Conservation (phyloP, 1,140 invertebrate genomes). For the Lanistes nyassanus region DNA sequence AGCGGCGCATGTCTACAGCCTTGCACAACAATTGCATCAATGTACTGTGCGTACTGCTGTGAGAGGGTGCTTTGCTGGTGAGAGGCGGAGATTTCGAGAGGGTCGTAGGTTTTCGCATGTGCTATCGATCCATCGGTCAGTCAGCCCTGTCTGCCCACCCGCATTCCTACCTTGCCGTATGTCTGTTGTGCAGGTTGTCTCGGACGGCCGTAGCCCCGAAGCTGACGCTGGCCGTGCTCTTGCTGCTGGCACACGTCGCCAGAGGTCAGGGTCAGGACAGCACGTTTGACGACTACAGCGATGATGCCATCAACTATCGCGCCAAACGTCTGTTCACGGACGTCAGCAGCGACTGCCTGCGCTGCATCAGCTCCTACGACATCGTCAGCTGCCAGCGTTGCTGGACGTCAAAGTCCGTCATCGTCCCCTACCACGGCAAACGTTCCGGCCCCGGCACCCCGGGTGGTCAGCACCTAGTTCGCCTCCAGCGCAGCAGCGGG, state of each 20-base stretch:
- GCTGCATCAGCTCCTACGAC: conserved; percentile 3
- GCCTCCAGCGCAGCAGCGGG: conserved; percentile 7
- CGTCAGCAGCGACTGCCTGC: conserved; percentile 1
- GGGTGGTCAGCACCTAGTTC: background rate
- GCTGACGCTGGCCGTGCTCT: background rate
- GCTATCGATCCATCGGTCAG: too few species aligned
- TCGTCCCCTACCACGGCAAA: conserved; percentile 1
- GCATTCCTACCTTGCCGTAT: background rate
- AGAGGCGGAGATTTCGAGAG: too few species aligned
- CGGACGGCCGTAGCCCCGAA: background rate
- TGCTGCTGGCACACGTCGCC: background rate
- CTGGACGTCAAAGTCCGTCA: background rate
- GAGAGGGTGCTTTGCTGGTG: too few species aligned
- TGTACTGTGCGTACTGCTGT: too few species aligned
- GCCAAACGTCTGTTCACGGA: conserved; percentile 11
- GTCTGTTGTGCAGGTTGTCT: background rate
- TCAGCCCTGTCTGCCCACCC: background rate
- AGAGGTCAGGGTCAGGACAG: background rate
- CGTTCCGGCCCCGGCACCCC: background rate
- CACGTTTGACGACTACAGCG: background rate
- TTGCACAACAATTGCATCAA: too few species aligned
- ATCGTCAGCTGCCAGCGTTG: conserved; percentile 4
- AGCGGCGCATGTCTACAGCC: too few species aligned
- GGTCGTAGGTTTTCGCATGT: too few species aligned
- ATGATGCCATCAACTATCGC: conserved; percentile 1